These are phyloP conservation scores for Neoniphon sammara DNA, from an alignment of 2,797 vertebrate species.

Conservation along the genomic window DNA sequence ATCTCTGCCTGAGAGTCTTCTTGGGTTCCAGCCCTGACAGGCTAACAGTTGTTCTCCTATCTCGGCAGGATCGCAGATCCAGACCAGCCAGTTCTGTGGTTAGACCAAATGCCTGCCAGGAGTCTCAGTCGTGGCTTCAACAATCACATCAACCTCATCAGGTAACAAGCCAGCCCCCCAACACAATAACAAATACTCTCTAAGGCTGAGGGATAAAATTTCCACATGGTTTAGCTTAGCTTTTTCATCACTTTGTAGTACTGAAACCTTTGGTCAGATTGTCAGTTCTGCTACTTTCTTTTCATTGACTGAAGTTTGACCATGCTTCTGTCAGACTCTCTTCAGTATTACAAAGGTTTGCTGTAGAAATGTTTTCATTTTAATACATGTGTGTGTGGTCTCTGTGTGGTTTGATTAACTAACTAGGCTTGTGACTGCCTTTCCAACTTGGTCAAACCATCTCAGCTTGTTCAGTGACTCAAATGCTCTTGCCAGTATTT, in stretches of 20 bases:
- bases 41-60: constrained; percentile 35
- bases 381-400: too few relatives aligned
- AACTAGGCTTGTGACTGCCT: too few relatives aligned
- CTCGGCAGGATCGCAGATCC: constrained; percentile 91
- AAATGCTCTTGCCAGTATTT: background rate
- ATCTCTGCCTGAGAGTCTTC: background rate
- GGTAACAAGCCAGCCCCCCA: constrained; percentile 76
- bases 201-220: background rate
- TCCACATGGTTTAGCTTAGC: background rate
- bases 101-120: constrained; percentile 96
- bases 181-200: background rate
- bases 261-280: too few relatives aligned
- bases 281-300: background rate
- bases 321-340: constrained; percentile 4
- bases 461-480: background rate
- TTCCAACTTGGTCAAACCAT: too few relatives aligned
- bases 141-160: constrained; percentile 98
- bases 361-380: too few relatives aligned
- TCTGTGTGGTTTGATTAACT: too few relatives aligned
- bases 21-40: background rate
- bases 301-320: background rate
- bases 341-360: too few relatives aligned
- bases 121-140: constrained; percentile 97
- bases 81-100: constrained; percentile 97
- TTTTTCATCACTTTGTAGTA: too few relatives aligned